Evolutionary conservation across 2,113 vertebrate genomes (phyloP).

Genomic region (Strigops habroptila): DNA sequence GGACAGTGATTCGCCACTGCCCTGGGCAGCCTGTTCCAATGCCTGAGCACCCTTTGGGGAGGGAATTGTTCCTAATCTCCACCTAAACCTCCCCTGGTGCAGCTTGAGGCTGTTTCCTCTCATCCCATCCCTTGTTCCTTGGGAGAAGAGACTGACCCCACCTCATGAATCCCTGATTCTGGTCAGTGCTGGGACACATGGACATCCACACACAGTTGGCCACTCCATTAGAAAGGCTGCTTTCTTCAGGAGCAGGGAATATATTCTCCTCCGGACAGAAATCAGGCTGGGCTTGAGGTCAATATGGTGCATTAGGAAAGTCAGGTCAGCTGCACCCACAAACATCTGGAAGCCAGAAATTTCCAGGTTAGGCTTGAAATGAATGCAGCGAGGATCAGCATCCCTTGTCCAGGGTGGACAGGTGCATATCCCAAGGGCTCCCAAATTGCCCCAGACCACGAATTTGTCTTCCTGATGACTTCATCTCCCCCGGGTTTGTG

Average conservation of each 20-base stretch:
- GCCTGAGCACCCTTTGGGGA: background rate
- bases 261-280: background rate
- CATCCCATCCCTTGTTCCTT: background rate
- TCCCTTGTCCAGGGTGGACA: background rate
- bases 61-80: background rate
- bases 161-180: background rate
- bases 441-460: background rate
- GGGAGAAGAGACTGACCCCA: background rate
- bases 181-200: fast-evolving
- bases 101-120: background rate
- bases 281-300: background rate
- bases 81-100: background rate
- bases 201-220: fast-evolving
- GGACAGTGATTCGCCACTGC: background rate
- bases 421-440: background rate
- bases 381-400: fast-evolving
- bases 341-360: background rate
- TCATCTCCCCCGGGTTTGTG: background rate
- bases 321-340: background rate
- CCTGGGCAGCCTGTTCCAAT: background rate
- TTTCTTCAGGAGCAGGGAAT: background rate
- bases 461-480: background rate
- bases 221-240: background rate
- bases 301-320: fast-evolving
- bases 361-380: background rate